Conservation (phyloP, 2,113 vertebrate genomes). For the Ploceus nigricollis region DNA sequence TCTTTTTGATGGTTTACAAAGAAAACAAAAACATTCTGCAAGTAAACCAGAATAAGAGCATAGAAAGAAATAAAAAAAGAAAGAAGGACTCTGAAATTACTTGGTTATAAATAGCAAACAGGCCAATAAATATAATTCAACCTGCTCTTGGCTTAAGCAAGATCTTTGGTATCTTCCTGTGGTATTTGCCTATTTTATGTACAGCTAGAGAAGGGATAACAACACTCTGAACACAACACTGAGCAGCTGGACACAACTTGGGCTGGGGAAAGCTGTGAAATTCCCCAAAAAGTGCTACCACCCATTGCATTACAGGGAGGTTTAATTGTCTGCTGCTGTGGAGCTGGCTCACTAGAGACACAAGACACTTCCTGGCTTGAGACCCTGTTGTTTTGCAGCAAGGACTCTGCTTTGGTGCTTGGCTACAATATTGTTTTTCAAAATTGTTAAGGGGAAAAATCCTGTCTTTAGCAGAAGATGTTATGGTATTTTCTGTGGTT, state of each 20-base stretch:
- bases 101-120: background rate
- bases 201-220: background rate
- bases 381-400: background rate
- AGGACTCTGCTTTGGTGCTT: background rate
- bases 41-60: background rate
- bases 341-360: background rate
- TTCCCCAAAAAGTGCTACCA: background rate
- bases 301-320: background rate
- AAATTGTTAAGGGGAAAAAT: background rate
- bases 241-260: background rate
- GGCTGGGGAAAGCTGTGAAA: background rate
- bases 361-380: background rate
- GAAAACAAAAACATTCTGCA: background rate
- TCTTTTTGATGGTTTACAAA: background rate
- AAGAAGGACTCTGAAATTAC: background rate
- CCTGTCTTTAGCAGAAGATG: background rate
- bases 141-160: background rate
- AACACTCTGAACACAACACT: background rate
- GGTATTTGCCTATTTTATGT: background rate
- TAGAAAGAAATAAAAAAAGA: background rate
- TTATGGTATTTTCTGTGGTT: background rate
- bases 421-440: background rate
- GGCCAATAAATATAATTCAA: background rate
- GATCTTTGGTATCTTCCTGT: background rate
- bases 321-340: background rate